Evolutionary conservation across 2,113 vertebrate species (phyloP).

Genomic region (Lycaon pictus): DNA sequence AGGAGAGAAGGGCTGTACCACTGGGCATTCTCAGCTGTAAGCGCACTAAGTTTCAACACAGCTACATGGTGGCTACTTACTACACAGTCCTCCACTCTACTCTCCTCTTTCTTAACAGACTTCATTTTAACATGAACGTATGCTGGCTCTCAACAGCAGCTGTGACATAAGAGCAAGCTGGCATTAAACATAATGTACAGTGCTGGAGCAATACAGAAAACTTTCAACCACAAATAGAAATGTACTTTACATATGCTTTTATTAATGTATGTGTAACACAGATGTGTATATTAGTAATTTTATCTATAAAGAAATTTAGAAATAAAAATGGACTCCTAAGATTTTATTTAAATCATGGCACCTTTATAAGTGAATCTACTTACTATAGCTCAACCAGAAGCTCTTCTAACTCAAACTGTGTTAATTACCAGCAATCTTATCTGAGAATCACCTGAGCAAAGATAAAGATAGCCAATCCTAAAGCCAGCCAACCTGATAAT

Average conservation of each 20-base stretch:
- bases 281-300: not conserved
- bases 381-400: not conserved
- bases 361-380: not conserved
- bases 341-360: constrained; percentile 24
- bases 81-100: constrained; percentile 74
- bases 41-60: constrained; percentile 42
- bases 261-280: not conserved
- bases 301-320: constrained; percentile 29
- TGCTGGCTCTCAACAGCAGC: constrained; percentile 73
- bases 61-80: constrained; percentile 57
- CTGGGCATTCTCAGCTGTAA: constrained; percentile 15
- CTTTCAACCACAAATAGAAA: constrained; percentile 34
- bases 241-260: not conserved
- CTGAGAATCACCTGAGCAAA: constrained; percentile 34
- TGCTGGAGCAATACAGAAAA: constrained; percentile 57
- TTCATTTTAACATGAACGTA: constrained; percentile 72
- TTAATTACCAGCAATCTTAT: constrained; percentile 35
- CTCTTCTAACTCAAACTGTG: not conserved
- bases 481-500: not conserved
- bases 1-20: constrained; percentile 39
- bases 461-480: not conserved
- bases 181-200: constrained; percentile 65
- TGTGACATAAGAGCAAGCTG: constrained; percentile 67
- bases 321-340: constrained; percentile 13
- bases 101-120: constrained; percentile 76